phyloP scores from a whole-genome alignment of 1,140 invertebrate species.

The Camponotus floridanus region DNA sequence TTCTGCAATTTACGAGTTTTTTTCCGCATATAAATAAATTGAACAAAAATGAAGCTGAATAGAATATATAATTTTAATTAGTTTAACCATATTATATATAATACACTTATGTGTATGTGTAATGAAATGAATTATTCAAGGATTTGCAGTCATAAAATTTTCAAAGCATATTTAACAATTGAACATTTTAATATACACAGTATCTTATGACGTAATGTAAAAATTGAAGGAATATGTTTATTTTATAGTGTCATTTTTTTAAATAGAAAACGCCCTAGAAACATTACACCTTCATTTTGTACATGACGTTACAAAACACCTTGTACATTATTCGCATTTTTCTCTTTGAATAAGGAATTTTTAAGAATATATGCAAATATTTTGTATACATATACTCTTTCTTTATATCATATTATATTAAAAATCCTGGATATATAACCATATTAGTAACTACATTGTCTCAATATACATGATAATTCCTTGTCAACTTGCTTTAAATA shows the following conservation, averaged over 20 bases:
- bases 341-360: constrained; percentile 2
- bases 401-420: constrained; percentile 9
- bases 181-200: too few species aligned
- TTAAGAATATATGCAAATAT: constrained; percentile 4
- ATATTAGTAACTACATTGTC: not conserved
- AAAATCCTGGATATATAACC: constrained; percentile 9
- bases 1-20: not conserved
- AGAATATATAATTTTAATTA: not conserved
- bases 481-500: constrained; percentile 13
- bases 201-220: too few species aligned
- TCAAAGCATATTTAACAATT: not conserved
- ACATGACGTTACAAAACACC: too few species aligned
- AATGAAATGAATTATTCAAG: not conserved
- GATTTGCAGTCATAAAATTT: not conserved
- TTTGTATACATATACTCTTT: constrained; percentile 5
- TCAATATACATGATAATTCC: not conserved
- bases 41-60: not conserved
- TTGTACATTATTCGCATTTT: not conserved
- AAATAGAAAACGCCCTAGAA: too few species aligned
- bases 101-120: not conserved
- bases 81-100: not conserved
- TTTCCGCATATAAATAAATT: constrained; percentile 13
- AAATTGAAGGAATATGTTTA: too few species aligned
- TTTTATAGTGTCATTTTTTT: too few species aligned
- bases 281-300: too few species aligned